Evolutionary conservation across 2,888 invertebrate genomes (phyloP).

Genomic region (Drosophila mimica): DNA sequence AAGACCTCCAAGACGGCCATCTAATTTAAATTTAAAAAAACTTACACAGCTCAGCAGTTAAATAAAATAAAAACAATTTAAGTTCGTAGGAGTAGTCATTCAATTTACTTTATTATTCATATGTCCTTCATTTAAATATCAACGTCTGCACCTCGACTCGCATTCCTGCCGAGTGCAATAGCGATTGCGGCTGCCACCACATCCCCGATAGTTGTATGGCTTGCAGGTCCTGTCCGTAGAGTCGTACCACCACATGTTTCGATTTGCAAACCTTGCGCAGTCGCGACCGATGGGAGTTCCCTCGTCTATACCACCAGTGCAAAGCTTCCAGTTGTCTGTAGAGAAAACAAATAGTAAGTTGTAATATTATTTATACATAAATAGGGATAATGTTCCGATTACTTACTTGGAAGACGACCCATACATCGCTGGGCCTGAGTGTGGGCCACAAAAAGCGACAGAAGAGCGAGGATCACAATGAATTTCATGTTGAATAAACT

Average conservation of each 20-base stretch:
- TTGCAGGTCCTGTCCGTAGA: neutral
- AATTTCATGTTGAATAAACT: constrained; percentile 37
- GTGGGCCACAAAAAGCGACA: constrained; percentile 29
- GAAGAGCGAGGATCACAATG: constrained; percentile 23
- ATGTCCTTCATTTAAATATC: no score
- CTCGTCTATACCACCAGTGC: neutral
- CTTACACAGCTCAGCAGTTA: no score
- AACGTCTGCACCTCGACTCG: neutral
- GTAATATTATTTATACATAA: neutral
- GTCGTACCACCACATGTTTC: constrained; percentile 15
- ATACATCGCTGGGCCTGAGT: constrained; percentile 25
- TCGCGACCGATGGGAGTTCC: neutral
- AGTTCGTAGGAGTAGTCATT: no score
- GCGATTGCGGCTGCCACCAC: constrained; percentile 26
- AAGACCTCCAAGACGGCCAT: no score
- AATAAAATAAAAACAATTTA: neutral
- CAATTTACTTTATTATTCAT: no score
- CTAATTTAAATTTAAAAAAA: no score
- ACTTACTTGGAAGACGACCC: neutral
- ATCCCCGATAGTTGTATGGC: constrained; percentile 12
- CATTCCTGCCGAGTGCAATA: constrained; percentile 3
- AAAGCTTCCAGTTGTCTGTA: neutral
- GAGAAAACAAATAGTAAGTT: neutral
- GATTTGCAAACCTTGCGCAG: neutral
- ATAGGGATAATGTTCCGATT: neutral